phyloP scores from a whole-genome alignment of 2,888 invertebrate species.

The Metallyticus violacea region DNA sequence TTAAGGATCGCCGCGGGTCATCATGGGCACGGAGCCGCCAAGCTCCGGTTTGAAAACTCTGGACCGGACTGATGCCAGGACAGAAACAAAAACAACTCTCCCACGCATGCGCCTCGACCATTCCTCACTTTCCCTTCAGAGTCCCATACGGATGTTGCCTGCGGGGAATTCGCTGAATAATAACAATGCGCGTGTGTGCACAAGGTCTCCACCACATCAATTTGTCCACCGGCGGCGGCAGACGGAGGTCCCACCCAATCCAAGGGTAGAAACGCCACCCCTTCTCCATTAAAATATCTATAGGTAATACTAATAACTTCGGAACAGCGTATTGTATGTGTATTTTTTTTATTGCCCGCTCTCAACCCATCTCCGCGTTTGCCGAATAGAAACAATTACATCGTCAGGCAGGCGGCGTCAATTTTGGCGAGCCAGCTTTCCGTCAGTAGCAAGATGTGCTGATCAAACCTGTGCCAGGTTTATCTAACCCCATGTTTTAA shows the following conservation, averaged over 20 bases:
- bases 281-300: constrained; percentile 7
- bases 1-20: not conserved
- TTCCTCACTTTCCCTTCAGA: not conserved
- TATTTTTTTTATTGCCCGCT: not conserved
- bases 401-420: not conserved
- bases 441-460: not conserved
- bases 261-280: not conserved
- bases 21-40: not conserved
- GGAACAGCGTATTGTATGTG: constrained; percentile 3
- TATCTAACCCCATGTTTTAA: no score
- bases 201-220: not conserved
- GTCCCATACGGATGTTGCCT: no score
- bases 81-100: not conserved
- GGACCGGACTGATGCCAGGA: not conserved
- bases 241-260: no score
- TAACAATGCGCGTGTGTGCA: not conserved
- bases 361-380: not conserved
- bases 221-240: not conserved
- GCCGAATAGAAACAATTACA: not conserved
- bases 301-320: constrained; percentile 7
- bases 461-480: no score
- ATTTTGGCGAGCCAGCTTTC: not conserved
- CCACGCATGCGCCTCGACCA: not conserved
- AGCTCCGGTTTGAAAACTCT: not conserved
- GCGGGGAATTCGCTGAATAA: not conserved